Evolutionary conservation across 35 echinoderm and acorn worm species (phyloP), one percentile per base, ranked within the genome.

Genomic region (Ophiothrix spiculata): DNA sequence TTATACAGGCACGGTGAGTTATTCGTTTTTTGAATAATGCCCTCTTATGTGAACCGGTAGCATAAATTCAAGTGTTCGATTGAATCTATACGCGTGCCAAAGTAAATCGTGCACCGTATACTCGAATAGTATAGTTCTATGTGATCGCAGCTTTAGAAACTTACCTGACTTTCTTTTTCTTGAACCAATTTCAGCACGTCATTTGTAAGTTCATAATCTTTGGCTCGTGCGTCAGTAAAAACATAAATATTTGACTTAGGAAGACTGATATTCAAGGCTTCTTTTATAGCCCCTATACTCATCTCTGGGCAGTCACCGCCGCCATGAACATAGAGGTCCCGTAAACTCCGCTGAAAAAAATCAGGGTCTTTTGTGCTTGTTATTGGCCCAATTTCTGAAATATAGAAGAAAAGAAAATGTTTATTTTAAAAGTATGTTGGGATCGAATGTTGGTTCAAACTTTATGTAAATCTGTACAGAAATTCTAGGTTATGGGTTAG

Each of bases 81-180:
- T n/a, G n/a, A n/a, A n/a, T n/a, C n/a, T n/a, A n/a, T n/a, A n/a
- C n/a, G n/a, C n/a, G n/a, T n/a, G n/a, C n/a, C n/a, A n/a, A n/a
- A n/a, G n/a, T n/a, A n/a, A n/a, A n/a, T n/a, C n/a, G n/a, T n/a
- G n/a, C n/a, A n/a, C n/a, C n/a, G n/a, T n/a, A n/a, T n/a, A n/a
- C n/a, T n/a, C n/a, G n/a, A n/a, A n/a, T n/a, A n/a, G n/a, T n/a
- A n/a, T n/a, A n/a, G n/a, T n/a, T n/a, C n/a, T n/a, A n/a, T n/a
- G n/a, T n/a, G n/a, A n/a, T n/a, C n/a, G n/a, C n/a, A n/a, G n/a
- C n/a, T n/a, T n/a, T n/a, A n/a, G n/a, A n/a, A n/a, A 39, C 83
- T 54, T 81, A 98, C 95, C 92, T 98, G 95, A 64, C 95, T 94
- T 76, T 98, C 91, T 77, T 93, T 98, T 25, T 91, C 95, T 79